A percentile compares a stretch with the other conserved stretches of the same genome.
Evolutionary conservation across 2,888 invertebrate genomes (phyloP).

Genomic region (Parasteatoda lunata): DNA sequence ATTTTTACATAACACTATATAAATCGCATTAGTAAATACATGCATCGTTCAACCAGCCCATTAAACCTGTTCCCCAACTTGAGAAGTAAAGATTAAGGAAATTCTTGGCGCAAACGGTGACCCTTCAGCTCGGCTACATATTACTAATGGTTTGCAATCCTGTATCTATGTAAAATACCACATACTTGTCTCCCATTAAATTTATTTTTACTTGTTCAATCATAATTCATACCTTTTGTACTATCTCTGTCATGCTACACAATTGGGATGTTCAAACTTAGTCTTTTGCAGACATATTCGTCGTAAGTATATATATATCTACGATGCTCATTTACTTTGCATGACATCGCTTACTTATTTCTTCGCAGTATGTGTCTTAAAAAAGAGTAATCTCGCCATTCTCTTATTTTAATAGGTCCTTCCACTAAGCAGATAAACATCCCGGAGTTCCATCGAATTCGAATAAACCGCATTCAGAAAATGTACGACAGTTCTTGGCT

Average conservation of each 20-base stretch:
- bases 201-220: too few relatives aligned
- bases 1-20: too few relatives aligned
- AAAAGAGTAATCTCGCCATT: too few relatives aligned
- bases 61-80: too few relatives aligned
- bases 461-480: constrained; percentile 90
- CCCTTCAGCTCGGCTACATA: too few relatives aligned
- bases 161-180: too few relatives aligned
- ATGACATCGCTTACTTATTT: background rate
- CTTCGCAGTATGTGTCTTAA: background rate
- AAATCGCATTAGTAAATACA: too few relatives aligned
- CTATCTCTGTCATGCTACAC: constrained; percentile 61
- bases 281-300: constrained; percentile 61
- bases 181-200: too few relatives aligned
- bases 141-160: too few relatives aligned
- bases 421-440: constrained; percentile 31
- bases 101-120: too few relatives aligned
- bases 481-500: constrained; percentile 97
- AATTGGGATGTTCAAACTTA: constrained; percentile 65
- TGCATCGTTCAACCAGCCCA: too few relatives aligned
- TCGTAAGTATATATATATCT: background rate
- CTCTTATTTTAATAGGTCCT: constrained; percentile 26
- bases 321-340: background rate
- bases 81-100: too few relatives aligned
- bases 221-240: constrained; percentile 2
- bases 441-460: constrained; percentile 71